Evolutionary conservation across 2,113 vertebrate genomes (phyloP), one percentile per base, ranked within the genome.

Genomic region (Myotis davidii): DNA sequence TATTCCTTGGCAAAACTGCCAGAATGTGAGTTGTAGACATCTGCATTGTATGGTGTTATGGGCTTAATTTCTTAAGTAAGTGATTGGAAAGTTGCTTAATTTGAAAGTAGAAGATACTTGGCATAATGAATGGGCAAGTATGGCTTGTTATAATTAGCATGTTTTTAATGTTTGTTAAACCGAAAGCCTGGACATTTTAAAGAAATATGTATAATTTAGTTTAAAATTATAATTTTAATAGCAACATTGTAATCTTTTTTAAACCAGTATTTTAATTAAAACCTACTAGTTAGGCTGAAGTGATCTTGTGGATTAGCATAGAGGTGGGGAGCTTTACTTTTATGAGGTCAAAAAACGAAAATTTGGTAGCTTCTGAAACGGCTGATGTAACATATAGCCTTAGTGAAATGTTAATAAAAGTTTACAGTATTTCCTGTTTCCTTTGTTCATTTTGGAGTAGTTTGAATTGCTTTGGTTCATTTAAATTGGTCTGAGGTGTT

Each of bases 401-500:
- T 81, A 70, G 42, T 94, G 59, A 90, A 76, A 88, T 85, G 20
- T 52, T 81, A n/a, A 9, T 77, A 59, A 85, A 86, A 45, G 23
- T 90, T 97, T 86, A 70, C 20, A 85, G 34, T 79, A 18, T 85
- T 18, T 18, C 27, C 6, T 54, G 8, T 76, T 95, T 81, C 42
- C 56, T 7, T 65, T 95, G 32, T 88, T 95, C 76, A 65, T 94
- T 96, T 95, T 96, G 89, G 77, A 76, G 70, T 90, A 70, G 39
- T 78, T 88, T 85, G 8, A 85, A 56, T 78, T 95, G 45, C 39
- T 85, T 92, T 88, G 50, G 37, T 69, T 92, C 84, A 70, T 95
- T 92, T 92, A 92, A 90, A 67, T 95, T 96, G 34, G 23, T 79
- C 34, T 94, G 25, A 88, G 72, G 81, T 87, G 61, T 34, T 88